Conservation (phyloP, 2,113 vertebrate genomes). For the Chamaetylas fuelleborni region DNA sequence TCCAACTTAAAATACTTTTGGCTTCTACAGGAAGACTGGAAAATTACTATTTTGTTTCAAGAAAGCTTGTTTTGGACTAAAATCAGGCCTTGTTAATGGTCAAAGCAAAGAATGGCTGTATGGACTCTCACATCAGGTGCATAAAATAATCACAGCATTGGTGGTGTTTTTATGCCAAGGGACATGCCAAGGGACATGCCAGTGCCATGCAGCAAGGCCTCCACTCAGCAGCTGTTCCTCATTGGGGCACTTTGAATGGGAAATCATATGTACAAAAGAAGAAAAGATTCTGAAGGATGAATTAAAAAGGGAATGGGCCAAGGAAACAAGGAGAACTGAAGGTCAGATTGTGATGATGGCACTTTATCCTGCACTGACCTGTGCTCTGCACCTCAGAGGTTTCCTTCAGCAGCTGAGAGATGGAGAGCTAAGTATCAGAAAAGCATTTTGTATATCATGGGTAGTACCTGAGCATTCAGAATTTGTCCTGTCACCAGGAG, state of each 20-base stretch:
- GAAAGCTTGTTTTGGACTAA: constrained; percentile 60
- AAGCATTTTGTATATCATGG: neutral
- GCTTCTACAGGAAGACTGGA: constrained; percentile 55
- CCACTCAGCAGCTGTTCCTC: neutral
- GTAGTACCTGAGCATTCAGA: neutral
- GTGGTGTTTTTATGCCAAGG: neutral
- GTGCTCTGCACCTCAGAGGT: neutral
- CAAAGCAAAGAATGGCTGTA: neutral
- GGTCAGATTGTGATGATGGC: neutral
- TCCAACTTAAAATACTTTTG: constrained; percentile 57
- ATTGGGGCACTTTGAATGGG: neutral
- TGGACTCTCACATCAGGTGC: constrained; percentile 5
- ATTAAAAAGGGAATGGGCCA: neutral
- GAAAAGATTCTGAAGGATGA: neutral
- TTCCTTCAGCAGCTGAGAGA: neutral
- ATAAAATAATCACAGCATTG: neutral
- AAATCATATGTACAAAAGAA: neutral
- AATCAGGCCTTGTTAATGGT: constrained; percentile 22
- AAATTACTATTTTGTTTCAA: constrained; percentile 52
- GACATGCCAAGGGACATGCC: neutral
- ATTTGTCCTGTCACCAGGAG: neutral
- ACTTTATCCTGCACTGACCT: neutral
- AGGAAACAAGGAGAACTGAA: neutral
- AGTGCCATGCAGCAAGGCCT: neutral
- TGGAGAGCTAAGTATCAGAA: neutral